Base-by-base conservation (phyloP, 1,140 invertebrate genomes). In the Drosophila auraria region DNA sequence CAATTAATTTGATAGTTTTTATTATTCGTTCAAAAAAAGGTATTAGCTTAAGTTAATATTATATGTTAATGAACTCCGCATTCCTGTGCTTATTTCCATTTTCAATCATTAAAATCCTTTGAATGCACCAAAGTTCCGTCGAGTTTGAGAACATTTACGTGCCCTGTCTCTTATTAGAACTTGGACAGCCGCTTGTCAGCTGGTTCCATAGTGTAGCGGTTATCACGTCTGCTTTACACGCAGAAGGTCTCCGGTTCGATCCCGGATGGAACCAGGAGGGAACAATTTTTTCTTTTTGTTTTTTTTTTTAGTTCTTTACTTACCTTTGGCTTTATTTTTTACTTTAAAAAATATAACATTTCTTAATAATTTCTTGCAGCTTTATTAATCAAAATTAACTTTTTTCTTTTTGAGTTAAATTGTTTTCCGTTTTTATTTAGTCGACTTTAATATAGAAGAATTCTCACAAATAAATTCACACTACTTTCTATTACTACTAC, bases 151-250 rank as follows among this genome's bases (percentile, higher is more conserved):
- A 42, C 27, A 14, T 36, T 38, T 74, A 11, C 1, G 6, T 5
- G 23, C 0, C 0, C 40, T 36, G 15, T n/a, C 2, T 62, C 14
- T 11, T 53, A 6, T 61, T 9, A 6, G 17, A 23, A 51, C 14
- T 70, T 51, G 64, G 70, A 42, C 80, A 11, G 0, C 0, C 0
- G 3, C 0, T 0, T 0, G 0, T 8, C 60, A 78, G 15, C 56
- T 83, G 92, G 92, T 94, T 93, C 91, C 93, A 93, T 94, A 93
- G 94, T 94, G 94, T 95, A 95, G 94, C 94, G 94, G 94, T 95
- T 94, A 95, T 95, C 94, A 94, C 94, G 94, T 95, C 94, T 94
- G 94, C 94, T 94, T 95, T 94, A 95, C 94, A 95, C 94, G 94
- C 94, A 94, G 94, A 95, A 95, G 94, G 94, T 94, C 94, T 94